Evolutionary conservation across 2,888 invertebrate genomes (phyloP), one percentile per base, ranked within the genome.

Genomic region (Tipula vernalis): DNA sequence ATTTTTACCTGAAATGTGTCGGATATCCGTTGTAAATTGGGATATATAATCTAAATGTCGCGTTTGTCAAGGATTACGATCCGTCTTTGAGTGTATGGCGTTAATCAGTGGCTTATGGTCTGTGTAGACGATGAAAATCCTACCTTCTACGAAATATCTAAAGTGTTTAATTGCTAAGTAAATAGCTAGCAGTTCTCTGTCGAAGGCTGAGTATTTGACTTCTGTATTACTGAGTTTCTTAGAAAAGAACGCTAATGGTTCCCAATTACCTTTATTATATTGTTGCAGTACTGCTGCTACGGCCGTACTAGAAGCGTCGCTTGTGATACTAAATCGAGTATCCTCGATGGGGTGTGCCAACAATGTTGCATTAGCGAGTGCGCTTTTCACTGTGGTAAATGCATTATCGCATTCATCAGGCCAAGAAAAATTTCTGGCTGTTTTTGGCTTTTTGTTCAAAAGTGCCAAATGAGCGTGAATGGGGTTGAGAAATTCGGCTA

Each of bases 231-330:
- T 88, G 0, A 91, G 87, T 41, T 90, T 90, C 84, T 88, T 88
- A 0, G 90, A 39, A 39, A 39, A 39, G 39, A 39, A 39, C 39
- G 39, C 39, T 39, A 90, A 87, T 0, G 91, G 90, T 88, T 90
- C 87, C 90, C 90, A 90, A 0, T 86, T 15, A 8, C 87, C 86
- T 88, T 86, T 1, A n/a, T 86, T 86, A 0, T 39, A 36, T 87
- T 91, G 91, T 86, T 91, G 90, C 8, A 92, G 87, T 0, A 89
- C 90, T 0, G 90, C 91, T 0, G 91, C 91, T 3, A 91, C 89
- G 3, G 91, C 89, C 1, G 42, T 87, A 83, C 90, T 90, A 0
- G 91, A 91, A 0, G 91, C 91, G 13, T 88, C 89, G 6, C 71
- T 83, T 8, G 87, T n/a, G n/a, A n/a, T n/a, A n/a, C n/a, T n/a